phyloP scores from a whole-genome alignment of 1,140 invertebrate species.

The Drosophila subpulchrella region DNA sequence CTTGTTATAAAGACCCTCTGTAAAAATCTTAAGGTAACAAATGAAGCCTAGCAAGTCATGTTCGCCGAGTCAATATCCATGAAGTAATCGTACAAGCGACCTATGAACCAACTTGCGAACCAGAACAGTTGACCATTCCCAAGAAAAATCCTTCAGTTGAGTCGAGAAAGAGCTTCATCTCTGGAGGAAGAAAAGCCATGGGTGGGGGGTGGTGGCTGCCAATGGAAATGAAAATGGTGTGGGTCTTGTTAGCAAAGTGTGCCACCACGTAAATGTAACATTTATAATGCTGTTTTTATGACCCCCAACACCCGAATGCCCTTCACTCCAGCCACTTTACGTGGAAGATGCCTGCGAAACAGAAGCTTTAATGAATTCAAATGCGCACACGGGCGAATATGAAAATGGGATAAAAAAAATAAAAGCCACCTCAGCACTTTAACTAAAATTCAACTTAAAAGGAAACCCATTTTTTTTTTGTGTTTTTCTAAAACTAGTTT shows the following conservation, averaged over 20 bases:
- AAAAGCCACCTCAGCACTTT: no score
- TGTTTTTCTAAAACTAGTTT: no score
- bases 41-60: conserved; percentile 13
- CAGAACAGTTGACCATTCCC: conserved; percentile 32
- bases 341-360: background rate
- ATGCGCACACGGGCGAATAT: conserved; percentile 17
- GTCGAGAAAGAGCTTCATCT: conserved; percentile 4
- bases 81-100: conserved; percentile 19
- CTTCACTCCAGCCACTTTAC: conserved; percentile 16
- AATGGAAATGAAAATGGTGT: background rate
- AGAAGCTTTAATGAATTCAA: conserved; percentile 52
- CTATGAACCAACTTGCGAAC: conserved; percentile 11
- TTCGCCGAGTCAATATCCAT: conserved; percentile 13
- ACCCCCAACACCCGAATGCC: conserved; percentile 27
- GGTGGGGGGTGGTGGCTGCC: background rate
- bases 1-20: background rate
- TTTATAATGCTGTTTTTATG: conserved; percentile 82
- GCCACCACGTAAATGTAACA: conserved; percentile 76
- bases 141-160: conserved; percentile 2
- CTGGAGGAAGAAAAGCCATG: background rate
- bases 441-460: no score
- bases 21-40: background rate
- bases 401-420: background rate
- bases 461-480: no score
- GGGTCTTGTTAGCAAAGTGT: conserved; percentile 38